These are phyloP conservation scores for Australoheros facetus DNA, from an alignment of 2,797 vertebrate species.

Conservation along the genomic window DNA sequence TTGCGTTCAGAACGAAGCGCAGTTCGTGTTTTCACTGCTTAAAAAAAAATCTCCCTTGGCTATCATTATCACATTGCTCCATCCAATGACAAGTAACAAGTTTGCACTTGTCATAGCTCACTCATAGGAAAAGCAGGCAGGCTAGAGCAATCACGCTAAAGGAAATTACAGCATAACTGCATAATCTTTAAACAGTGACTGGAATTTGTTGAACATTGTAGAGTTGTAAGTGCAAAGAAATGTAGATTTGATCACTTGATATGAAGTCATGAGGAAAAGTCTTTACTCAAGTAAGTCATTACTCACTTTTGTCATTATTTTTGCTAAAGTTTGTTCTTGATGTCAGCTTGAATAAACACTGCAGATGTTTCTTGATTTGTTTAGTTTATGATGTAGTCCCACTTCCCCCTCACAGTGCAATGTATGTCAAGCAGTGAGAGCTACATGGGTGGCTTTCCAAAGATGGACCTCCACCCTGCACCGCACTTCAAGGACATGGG, in stretches of 20 bases:
- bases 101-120: constrained; percentile 39
- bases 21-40: background rate
- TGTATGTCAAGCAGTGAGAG: constrained; percentile 12
- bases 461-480: constrained; percentile 42
- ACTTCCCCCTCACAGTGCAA: constrained; percentile 47
- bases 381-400: constrained; percentile 58
- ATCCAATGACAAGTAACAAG: constrained; percentile 30
- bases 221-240: background rate
- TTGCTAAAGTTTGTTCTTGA: constrained; percentile 51
- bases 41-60: background rate
- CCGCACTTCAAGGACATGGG: constrained; percentile 54
- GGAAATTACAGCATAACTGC: background rate
- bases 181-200: background rate
- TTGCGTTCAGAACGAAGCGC: background rate
- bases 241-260: background rate
- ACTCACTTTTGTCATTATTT: constrained; percentile 26
- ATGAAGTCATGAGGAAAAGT: background rate
- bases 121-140: constrained; percentile 15
- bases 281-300: background rate
- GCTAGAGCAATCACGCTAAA: background rate
- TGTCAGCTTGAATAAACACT: constrained; percentile 57
- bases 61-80: background rate
- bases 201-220: background rate
- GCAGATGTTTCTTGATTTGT: constrained; percentile 68
- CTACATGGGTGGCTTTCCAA: constrained; percentile 66